Evolutionary conservation across 2,797 vertebrate genomes (phyloP), one percentile per base, ranked within the genome.

Genomic region (Todus mexicanus): DNA sequence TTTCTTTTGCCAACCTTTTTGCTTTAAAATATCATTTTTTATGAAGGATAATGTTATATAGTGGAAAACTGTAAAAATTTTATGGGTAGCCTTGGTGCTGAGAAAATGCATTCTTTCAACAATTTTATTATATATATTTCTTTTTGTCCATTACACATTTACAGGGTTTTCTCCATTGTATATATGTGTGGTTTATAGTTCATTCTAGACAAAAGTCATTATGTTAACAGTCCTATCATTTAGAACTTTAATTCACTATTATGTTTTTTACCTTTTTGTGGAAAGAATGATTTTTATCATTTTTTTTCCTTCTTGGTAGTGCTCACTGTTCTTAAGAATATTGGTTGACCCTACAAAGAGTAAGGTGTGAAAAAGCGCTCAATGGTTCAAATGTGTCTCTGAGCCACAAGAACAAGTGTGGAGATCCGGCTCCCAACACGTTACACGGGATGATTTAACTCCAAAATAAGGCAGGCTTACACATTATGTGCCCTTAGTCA

Each of bases 11-110:
- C 93, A 97, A 96, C 76, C 93, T 94, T 96, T 97, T 97, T 95
- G 90, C 97, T 97, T 97, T 96, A 94, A 97, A 97, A 97, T 96
- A 96, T 88, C 92, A 96, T 94, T 96, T 97, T 97, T 97, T 97
- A 96, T 96, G 95, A 97, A 97, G 86, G 94, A 95, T 97, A 97
- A 97, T 96, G 92, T 97, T 95, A 96, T 96, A 97, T 89, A 87
- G 84, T 95, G 90, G 92, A 94, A 97, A 97, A 96, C 90, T 93
- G 88, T 97, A 97, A 97, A 97, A 96, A 82, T 94, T 95, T 97
- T 96, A 96, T 96, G 94, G 91, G 84, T 96, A 96, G 93, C 87
- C 77, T 96, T 96, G 94, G 84, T 96, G 88, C 84, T 91, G 93
- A 94, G 94, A 95, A 97, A 97, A 96, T 89, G 93, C 84, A 89